Evolutionary conservation across 2,113 vertebrate species (phyloP).

Genomic region (Sakesphorus luctuosus): DNA sequence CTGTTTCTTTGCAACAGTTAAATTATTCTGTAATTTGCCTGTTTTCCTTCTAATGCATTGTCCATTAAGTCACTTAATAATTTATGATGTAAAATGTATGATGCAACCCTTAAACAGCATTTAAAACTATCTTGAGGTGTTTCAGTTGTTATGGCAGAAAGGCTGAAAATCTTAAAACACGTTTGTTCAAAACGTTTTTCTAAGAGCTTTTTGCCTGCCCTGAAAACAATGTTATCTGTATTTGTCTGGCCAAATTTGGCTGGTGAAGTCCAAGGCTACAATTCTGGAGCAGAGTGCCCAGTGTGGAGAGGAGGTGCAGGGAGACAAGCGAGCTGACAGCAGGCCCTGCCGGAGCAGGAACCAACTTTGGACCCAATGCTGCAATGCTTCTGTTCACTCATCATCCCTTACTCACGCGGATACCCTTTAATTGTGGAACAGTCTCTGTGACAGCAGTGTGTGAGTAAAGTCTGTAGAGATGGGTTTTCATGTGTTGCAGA

Average conservation of each 20-base stretch:
- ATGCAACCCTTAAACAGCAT: constrained; percentile 72
- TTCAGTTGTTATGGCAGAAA: constrained; percentile 12
- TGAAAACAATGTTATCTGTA: neutral
- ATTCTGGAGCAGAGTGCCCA: neutral
- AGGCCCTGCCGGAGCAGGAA: neutral
- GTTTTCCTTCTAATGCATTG: constrained; percentile 82
- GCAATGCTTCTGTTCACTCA: neutral
- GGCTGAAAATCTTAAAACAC: constrained; percentile 6
- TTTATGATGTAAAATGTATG: constrained; percentile 75
- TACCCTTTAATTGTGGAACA: neutral
- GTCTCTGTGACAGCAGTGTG: neutral
- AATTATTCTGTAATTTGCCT: constrained; percentile 85
- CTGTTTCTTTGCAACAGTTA: constrained; percentile 80
- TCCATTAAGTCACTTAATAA: constrained; percentile 84
- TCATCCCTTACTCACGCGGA: neutral
- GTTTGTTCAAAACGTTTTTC: constrained; percentile 49
- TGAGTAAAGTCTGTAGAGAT: neutral
- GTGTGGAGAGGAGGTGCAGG: neutral
- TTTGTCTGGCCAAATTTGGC: neutral
- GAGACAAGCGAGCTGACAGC: neutral
- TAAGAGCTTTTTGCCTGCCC: neutral
- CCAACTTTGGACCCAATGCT: neutral
- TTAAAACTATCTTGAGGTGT: constrained; percentile 59
- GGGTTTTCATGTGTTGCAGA: neutral
- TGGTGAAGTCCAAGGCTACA: neutral